These are phyloP conservation scores for Sinosuthora webbiana DNA, from an alignment of 2,113 vertebrate genomes.

Conservation along the genomic window DNA sequence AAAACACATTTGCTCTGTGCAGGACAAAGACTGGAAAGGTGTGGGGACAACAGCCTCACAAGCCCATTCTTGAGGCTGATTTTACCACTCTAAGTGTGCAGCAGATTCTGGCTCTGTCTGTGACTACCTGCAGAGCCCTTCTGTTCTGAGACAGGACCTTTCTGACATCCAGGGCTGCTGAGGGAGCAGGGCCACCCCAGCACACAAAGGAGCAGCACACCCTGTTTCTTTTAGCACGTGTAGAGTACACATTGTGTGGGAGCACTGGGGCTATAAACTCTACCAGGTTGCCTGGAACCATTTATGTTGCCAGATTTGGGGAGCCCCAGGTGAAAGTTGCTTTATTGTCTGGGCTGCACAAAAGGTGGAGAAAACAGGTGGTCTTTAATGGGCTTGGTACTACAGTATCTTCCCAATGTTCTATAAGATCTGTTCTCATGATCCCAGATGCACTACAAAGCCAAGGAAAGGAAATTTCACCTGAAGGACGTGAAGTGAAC, in stretches of 20 bases:
- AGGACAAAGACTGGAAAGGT: background rate
- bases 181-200: background rate
- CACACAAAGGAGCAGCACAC: background rate
- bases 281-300: background rate
- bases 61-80: background rate
- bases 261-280: background rate
- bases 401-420: background rate
- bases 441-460: background rate
- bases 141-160: background rate
- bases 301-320: background rate
- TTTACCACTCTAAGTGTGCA: background rate
- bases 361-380: background rate
- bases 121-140: background rate
- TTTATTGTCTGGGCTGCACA: background rate
- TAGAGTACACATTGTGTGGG: background rate
- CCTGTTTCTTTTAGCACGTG: background rate
- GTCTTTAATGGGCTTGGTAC: background rate
- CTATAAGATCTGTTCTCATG: background rate
- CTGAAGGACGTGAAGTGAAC: background rate
- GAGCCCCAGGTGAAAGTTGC: background rate
- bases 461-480: background rate
- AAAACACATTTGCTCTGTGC: background rate
- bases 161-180: background rate
- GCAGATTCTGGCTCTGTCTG: background rate
- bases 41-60: fast-evolving